Conservation (phyloP, 2,113 vertebrate genomes). For the Seriola quinqueradiata region DNA sequence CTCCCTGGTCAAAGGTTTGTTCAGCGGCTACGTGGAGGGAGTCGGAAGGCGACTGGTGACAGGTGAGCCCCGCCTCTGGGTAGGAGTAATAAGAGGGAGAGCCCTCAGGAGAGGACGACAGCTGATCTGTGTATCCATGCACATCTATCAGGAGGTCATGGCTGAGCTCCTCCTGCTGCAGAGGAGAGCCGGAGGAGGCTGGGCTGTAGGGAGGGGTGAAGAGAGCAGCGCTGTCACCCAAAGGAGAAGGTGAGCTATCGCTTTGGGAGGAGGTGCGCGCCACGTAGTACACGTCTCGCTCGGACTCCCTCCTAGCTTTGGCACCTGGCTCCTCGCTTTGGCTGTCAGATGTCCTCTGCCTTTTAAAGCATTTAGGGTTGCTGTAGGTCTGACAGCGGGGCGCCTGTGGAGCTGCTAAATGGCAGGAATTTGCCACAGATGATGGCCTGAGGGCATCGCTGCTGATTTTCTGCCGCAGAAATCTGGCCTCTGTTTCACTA, state of each 20-base stretch:
- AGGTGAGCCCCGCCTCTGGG: conserved; percentile 43
- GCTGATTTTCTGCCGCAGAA: conserved; percentile 74
- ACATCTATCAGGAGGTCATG: conserved; percentile 71
- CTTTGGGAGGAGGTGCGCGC: conserved; percentile 28
- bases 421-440: conserved; percentile 13
- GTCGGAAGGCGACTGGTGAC: conserved; percentile 49
- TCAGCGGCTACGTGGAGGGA: conserved; percentile 29
- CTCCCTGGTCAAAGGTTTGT: conserved; percentile 49
- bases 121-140: conserved; percentile 55
- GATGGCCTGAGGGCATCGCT: conserved; percentile 46
- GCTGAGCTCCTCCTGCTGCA: conserved; percentile 59
- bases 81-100: conserved; percentile 68
- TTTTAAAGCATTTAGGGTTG: conserved; percentile 59
- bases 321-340: conserved; percentile 52
- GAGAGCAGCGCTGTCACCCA: conserved; percentile 49
- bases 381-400: conserved; percentile 23
- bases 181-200: conserved; percentile 70
- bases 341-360: conserved; percentile 57
- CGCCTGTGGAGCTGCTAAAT: conserved; percentile 33
- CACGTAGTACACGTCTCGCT: conserved; percentile 20
- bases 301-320: conserved; percentile 46
- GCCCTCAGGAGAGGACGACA: conserved; percentile 67
- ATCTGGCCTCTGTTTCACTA: conserved; percentile 82
- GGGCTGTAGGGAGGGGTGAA: conserved; percentile 82
- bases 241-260: conserved; percentile 43